Evolutionary conservation across 2,888 invertebrate genomes (phyloP).

Genomic region (Eilema sororculum): DNA sequence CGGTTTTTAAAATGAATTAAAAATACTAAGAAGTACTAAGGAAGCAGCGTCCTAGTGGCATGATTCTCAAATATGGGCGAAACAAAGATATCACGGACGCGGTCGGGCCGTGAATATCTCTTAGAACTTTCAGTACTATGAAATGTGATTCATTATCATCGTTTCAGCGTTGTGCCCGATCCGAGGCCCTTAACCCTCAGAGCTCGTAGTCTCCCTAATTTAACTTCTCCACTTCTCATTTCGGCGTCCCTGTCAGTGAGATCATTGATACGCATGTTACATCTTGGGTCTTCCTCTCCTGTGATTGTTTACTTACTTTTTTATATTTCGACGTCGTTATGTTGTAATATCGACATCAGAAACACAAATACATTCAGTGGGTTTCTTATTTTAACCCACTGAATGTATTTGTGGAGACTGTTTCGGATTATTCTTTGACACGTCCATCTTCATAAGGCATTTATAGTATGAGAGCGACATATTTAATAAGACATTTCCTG

Average conservation of each 20-base stretch:
- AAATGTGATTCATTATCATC: conserved; percentile 3
- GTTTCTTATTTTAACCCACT: conserved; percentile 29
- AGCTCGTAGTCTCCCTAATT: background rate
- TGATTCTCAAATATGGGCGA: conserved; percentile 55
- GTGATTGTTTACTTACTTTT: conserved; percentile 19
- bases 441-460: conserved; percentile 28
- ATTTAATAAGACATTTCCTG: conserved; percentile 73
- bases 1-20: conserved; percentile 42
- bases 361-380: no score
- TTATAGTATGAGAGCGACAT: conserved; percentile 54
- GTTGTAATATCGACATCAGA: background rate
- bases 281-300: background rate
- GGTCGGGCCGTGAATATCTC: conserved; percentile 30
- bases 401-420: conserved; percentile 26
- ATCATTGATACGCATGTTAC: background rate
- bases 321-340: background rate
- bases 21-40: conserved; percentile 49
- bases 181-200: background rate
- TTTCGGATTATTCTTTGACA: conserved; percentile 34
- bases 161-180: background rate
- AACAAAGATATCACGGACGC: conserved; percentile 66
- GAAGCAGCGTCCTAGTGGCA: conserved; percentile 58
- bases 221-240: background rate
- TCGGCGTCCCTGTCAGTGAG: background rate
- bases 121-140: conserved; percentile 30